A percentile compares a stretch with the other conserved stretches of the same genome.
Conservation (phyloP, 2,888 invertebrate species). For the Proisotoma minuta region DNA sequence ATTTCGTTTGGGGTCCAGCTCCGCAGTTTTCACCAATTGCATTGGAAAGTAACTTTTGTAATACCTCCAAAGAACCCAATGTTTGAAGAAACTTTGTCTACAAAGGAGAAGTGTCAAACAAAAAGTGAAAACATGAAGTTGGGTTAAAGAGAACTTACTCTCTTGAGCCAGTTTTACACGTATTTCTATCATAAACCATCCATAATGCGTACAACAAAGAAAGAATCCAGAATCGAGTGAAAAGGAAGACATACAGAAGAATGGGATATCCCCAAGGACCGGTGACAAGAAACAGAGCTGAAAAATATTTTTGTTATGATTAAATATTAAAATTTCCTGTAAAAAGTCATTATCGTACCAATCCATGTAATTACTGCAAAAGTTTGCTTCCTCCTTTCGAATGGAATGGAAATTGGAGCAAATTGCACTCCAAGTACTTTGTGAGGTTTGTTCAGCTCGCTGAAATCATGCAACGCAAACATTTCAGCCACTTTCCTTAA, state of each 20-base stretch:
- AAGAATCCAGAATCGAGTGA: slow-evolving; percentile 49
- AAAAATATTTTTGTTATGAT: neutral
- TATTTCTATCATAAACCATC: slow-evolving; percentile 38
- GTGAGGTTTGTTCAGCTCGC: slow-evolving; percentile 26
- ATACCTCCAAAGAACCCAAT: slow-evolving; percentile 23
- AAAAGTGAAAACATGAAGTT: neutral
- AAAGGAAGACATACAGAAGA: slow-evolving; percentile 58
- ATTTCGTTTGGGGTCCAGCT: slow-evolving; percentile 71
- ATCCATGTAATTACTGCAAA: slow-evolving; percentile 70
- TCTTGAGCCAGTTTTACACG: slow-evolving; percentile 39
- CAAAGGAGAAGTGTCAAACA: neutral
- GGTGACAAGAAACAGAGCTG: slow-evolving; percentile 55
- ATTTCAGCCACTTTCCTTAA: no score
- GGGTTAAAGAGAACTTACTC: slow-evolving; percentile 41
- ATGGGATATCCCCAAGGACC: slow-evolving; percentile 54
- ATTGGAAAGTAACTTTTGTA: slow-evolving; percentile 22
- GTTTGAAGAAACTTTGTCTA: neutral
- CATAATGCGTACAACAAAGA: slow-evolving; percentile 29
- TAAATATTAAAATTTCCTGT: neutral
- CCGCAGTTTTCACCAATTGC: slow-evolving; percentile 69
- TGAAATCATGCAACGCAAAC: no score
- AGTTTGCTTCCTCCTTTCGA: slow-evolving; percentile 75
- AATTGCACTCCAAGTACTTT: slow-evolving; percentile 70
- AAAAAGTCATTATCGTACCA: slow-evolving; percentile 47
- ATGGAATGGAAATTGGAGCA: slow-evolving; percentile 74